Percentiles rank a stretch among this genome's conserved stretches.
Evolutionary conservation across 2,797 vertebrate species (phyloP).

Genomic region (Acipenser oxyrinchus): DNA sequence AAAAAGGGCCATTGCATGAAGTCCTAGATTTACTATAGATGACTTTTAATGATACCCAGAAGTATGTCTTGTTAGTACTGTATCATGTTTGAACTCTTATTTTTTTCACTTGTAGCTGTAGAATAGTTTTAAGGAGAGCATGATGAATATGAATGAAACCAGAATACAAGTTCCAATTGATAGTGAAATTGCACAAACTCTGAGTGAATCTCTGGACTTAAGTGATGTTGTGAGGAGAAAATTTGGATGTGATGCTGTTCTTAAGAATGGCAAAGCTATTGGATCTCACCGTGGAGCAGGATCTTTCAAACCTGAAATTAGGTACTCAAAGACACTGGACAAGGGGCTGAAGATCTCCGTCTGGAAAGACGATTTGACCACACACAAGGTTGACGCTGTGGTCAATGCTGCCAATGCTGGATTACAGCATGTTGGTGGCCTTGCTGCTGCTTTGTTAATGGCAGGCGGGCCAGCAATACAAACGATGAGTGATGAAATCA

Average conservation of each 20-base stretch:
- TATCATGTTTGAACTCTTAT: no score
- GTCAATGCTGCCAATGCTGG: conserved; percentile 75
- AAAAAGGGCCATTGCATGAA: no score
- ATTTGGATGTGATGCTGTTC: conserved; percentile 53
- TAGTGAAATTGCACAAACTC: conserved; percentile 28
- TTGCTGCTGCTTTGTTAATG: conserved; percentile 58
- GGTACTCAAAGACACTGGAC: conserved; percentile 38
- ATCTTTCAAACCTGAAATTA: conserved; percentile 13
- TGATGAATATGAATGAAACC: conserved; percentile 14
- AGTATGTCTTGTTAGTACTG: no score
- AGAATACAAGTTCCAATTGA: conserved; percentile 33
- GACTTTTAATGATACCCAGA: no score
- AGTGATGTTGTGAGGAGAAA: conserved; percentile 42
- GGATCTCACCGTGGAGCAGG: background rate
- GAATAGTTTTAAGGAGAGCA: background rate
- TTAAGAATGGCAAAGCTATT: conserved; percentile 11
- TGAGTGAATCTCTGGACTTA: conserved; percentile 42
- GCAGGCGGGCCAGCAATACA: conserved; percentile 64
- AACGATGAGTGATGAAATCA: conserved; percentile 24
- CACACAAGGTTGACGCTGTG: conserved; percentile 56
- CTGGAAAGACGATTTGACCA: conserved; percentile 73
- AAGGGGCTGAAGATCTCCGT: conserved; percentile 56
- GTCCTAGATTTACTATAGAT: no score
- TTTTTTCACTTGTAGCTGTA: background rate
- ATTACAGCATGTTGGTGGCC: conserved; percentile 57